Percentiles rank a stretch among this genome's conserved stretches.
Evolutionary conservation across 2,797 vertebrate genomes (phyloP).

Genomic region (Cyclura pinguis): DNA sequence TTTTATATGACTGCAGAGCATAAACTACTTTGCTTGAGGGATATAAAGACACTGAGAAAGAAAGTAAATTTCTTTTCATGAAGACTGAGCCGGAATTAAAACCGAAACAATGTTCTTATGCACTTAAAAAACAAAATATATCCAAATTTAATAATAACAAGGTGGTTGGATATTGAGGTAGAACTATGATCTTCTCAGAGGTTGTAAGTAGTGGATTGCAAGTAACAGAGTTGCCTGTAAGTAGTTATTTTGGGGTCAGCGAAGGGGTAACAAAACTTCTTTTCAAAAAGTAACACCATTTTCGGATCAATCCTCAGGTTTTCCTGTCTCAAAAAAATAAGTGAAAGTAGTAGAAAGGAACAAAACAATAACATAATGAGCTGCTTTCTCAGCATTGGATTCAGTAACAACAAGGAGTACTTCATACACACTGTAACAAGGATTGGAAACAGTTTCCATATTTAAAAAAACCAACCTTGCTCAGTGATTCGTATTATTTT

Average conservation of each 20-base stretch:
- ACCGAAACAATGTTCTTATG: neutral
- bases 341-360: too few species aligned
- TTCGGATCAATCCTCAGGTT: too few species aligned
- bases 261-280: too few species aligned
- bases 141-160: neutral
- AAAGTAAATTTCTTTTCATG: neutral
- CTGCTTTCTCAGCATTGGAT: too few species aligned
- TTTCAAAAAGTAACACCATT: too few species aligned
- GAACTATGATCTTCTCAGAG: neutral
- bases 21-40: neutral
- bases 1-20: constrained; percentile 16
- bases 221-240: too few species aligned
- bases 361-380: too few species aligned
- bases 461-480: neutral
- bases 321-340: too few species aligned
- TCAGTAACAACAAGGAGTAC: too few species aligned
- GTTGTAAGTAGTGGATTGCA: neutral
- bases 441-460: too few species aligned
- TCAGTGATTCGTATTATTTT: neutral
- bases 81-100: neutral
- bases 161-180: neutral
- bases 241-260: too few species aligned
- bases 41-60: neutral
- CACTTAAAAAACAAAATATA: neutral
- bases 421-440: too few species aligned